Base-by-base conservation (phyloP, 64 coral and sea anemone species). In the Pocillopora damicornis region DNA sequence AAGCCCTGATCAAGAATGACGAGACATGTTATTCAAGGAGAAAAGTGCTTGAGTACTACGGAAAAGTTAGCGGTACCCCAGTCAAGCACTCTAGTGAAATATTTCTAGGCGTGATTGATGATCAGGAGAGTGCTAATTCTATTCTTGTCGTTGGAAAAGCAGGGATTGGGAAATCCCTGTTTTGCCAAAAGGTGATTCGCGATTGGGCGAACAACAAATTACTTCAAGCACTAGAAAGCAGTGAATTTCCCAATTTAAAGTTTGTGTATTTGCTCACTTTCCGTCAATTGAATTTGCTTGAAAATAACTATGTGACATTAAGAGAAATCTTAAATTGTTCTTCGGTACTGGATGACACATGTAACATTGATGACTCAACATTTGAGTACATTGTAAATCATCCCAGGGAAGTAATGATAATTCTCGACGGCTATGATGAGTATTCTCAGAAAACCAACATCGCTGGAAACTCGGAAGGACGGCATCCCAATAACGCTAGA, bases 151-250 rank as follows among this genome's bases (percentile, higher is more conserved):
- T 56, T 89, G 87, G 87, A 72, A 89, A 89, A 89, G 75, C 87
- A 80, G 87, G 87, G 1, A 89, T 89, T 80, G 87, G 87, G 22
- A 89, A 89, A 25, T 57, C 76, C 73, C 87, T 80, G 13, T 79
- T 89, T 73, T 80, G 64, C 57, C 76, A 77, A 79, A 79, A 71
- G 42, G 15, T 67, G 5, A 1, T 18, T 14, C 13, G 63, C 5
- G 65, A 72, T 86, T 67, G 42, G 51, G 63, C 30, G 30, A 30
- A 30, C 30, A 30, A 30, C 30, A 30, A 30, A 30, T 30, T 30
- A 30, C 30, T 30, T 30, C 30, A 30, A 30, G 30, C 30, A 30
- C 30, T 30, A 30, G 30, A 30, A 30, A 30, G 30, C 30, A 30
- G 30, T 30, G 30, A 30, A 30, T 30, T 30, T 30, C 30, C 30